Evolutionary conservation across 2,113 vertebrate genomes (phyloP), one percentile per base, ranked within the genome.

Genomic region (Cygnus atratus): DNA sequence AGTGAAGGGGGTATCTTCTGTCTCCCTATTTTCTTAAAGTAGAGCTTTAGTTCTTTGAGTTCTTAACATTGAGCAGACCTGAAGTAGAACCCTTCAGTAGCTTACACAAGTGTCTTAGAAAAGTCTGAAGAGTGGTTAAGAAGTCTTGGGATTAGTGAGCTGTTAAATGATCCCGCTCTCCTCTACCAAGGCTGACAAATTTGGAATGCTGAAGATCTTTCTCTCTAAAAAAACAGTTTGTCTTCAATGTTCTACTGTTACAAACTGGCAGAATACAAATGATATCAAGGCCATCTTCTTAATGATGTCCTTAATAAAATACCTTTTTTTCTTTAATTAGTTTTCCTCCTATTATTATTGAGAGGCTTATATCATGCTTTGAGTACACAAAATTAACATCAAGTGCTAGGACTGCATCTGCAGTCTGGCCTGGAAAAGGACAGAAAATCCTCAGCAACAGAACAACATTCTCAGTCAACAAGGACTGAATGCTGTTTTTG

Each of bases 1-100:
- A 5, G 25, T 39, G 7, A 67, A 71, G 5, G 2, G 9, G 0
- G 12, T 46, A 26, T 31, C 17, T 75, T 79, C 67, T 59, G 9
- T n/a, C 11, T 67, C 19, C 9, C 18, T 50, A 8, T n/a, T 79
- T 76, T 43, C 43, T 91, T 35, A 8, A 0, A 1, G 1, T 11
- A 74, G 12, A 37, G 29, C 3, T 61, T 72, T 31, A 74, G 9
- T 2, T 25, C 7, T 71, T 44, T 20, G 8, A 11, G 17, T 48
- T 58, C 77, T 91, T 43, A 55, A 31, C 59, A 54, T 39, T 62
- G 68, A 62, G 24, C 15, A 72, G 17, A 52, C 4, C 5, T 74
- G 19, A 77, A 77, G 11, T 24, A 50, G 10, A 25, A 70, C 21
- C 28, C 20, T 55, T 62, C 46, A 72, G 18, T 37, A 37, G 25